Conservation (phyloP, 2,888 invertebrate genomes). For the Mystacides longicornis region DNA sequence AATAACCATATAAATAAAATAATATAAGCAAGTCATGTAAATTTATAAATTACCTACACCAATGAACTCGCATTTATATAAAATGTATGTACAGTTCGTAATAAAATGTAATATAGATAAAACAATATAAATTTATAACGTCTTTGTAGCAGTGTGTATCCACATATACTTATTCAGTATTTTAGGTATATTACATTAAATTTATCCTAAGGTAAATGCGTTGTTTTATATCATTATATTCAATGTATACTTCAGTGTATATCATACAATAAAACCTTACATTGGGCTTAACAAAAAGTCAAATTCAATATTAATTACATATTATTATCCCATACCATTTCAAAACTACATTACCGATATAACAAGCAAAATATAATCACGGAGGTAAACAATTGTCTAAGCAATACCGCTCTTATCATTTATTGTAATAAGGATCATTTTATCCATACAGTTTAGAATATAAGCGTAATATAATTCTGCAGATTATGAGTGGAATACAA, state of each 20-base stretch:
- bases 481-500: not conserved
- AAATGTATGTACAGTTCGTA: too few relatives aligned
- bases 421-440: not conserved
- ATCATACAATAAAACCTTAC: not conserved
- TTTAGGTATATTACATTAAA: too few relatives aligned
- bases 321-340: not conserved
- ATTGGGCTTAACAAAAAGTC: not conserved
- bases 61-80: too few relatives aligned
- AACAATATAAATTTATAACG: too few relatives aligned
- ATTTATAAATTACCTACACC: too few relatives aligned
- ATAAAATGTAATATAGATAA: too few relatives aligned
- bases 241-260: not conserved
- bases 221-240: constrained; percentile 1
- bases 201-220: not conserved
- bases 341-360: not conserved
- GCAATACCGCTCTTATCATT: not conserved
- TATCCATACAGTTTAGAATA: not conserved
- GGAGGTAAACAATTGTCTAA: not conserved
- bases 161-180: too few relatives aligned
- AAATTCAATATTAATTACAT: constrained; percentile 2
- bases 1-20: too few relatives aligned
- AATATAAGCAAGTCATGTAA: too few relatives aligned
- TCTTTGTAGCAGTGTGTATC: too few relatives aligned
- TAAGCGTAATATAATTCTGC: not conserved
- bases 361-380: not conserved